These are phyloP conservation scores for Dastarcus helophoroides DNA, from an alignment of 2,888 invertebrate genomes.

Conservation along the genomic window DNA sequence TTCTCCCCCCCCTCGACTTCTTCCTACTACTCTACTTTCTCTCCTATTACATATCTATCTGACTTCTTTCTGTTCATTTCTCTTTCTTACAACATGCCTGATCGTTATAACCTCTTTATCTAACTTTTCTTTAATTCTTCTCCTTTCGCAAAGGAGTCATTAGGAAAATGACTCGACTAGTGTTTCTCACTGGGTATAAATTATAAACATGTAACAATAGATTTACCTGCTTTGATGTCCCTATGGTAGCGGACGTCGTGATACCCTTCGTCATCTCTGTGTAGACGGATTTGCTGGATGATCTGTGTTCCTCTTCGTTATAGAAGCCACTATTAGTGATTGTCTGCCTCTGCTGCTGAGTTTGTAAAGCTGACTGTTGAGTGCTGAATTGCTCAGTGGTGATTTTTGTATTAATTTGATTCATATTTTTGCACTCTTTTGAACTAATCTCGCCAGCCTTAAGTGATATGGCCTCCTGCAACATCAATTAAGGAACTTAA, in stretches of 20 bases:
- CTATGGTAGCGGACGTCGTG: slow-evolving; percentile 44
- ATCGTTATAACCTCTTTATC: too few species aligned
- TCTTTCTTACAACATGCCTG: too few species aligned
- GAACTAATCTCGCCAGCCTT: slow-evolving; percentile 76
- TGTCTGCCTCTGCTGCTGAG: slow-evolving; percentile 65
- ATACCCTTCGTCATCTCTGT: slow-evolving; percentile 67
- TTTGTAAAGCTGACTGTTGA: slow-evolving; percentile 57
- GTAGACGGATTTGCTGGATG: slow-evolving; percentile 66
- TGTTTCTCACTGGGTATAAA: too few species aligned
- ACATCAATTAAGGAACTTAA: slow-evolving; percentile 14
- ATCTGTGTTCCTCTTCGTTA: slow-evolving; percentile 58
- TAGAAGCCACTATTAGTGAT: slow-evolving; percentile 70
- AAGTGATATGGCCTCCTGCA: slow-evolving; percentile 71
- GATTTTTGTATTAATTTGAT: slow-evolving; percentile 71
- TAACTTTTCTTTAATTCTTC: too few species aligned
- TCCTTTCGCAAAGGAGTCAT: too few species aligned
- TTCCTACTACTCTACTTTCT: too few species aligned
- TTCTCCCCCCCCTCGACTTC: too few species aligned
- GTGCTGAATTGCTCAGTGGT: slow-evolving; percentile 79
- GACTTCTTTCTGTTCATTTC: too few species aligned
- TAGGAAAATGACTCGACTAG: too few species aligned
- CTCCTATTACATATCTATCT: too few species aligned
- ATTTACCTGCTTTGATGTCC: slow-evolving; percentile 24
- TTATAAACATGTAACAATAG: too few species aligned
- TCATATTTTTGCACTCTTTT: slow-evolving; percentile 76